Conservation (phyloP, 2,113 vertebrate genomes). For the Heliornis fulica region DNA sequence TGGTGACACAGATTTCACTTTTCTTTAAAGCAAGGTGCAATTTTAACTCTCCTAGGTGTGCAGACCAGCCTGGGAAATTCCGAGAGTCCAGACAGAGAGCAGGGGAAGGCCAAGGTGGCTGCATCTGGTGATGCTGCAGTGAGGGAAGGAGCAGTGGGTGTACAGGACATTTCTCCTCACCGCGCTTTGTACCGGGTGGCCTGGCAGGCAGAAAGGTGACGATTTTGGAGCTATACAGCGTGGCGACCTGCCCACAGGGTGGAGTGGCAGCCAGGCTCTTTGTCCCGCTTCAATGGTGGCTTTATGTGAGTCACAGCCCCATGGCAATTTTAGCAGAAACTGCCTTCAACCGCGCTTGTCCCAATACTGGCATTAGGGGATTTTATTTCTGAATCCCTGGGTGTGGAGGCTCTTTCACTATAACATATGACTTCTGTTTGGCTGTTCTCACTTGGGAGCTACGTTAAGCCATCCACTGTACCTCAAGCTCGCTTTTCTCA, state of each 20-base stretch:
- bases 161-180: accelerated
- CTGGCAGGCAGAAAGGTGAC: neutral
- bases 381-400: neutral
- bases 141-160: neutral
- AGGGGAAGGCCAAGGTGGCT: neutral
- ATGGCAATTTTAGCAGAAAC: neutral
- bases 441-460: neutral
- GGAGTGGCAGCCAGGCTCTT: neutral
- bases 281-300: neutral
- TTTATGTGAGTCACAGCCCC: neutral
- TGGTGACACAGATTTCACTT: neutral
- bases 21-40: neutral
- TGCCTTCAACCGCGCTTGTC: neutral
- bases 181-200: neutral
- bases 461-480: neutral
- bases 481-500: accelerated
- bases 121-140: accelerated
- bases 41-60: neutral
- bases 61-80: neutral
- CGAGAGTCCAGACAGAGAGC: neutral
- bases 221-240: neutral
- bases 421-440: neutral
- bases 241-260: neutral
- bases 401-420: neutral
- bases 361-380: neutral